Evolutionary conservation across 2,113 vertebrate genomes (phyloP).

Genomic region (Hypanus sabinus): DNA sequence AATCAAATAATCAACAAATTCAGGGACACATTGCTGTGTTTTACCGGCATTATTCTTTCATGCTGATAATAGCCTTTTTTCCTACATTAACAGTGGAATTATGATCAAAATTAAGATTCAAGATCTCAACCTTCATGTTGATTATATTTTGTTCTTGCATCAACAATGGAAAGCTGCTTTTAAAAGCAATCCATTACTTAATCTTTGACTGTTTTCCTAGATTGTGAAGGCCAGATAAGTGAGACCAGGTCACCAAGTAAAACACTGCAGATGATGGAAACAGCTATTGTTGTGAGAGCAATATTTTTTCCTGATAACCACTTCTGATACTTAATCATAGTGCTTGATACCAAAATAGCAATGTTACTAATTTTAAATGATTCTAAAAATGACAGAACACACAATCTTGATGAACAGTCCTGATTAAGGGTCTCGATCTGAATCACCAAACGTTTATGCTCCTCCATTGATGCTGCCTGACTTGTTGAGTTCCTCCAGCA

Average conservation of each 20-base stretch:
- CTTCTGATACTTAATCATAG: not conserved
- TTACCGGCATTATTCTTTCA: not conserved
- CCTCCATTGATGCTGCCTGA: no score
- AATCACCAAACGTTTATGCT: no score
- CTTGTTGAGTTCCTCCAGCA: no score
- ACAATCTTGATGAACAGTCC: no score
- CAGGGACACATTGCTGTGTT: not conserved
- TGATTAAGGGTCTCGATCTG: no score
- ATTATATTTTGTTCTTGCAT: not conserved
- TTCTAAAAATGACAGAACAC: not conserved
- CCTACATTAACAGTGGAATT: not conserved
- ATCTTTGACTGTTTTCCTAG: not conserved
- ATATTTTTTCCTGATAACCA: not conserved
- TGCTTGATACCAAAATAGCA: not conserved
- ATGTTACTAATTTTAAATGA: not conserved
- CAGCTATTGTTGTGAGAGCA: not conserved
- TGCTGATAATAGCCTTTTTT: not conserved
- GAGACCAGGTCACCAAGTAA: not conserved
- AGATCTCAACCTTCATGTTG: no score
- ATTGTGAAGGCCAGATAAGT: not conserved
- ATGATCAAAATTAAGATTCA: no score
- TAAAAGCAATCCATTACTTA: not conserved
- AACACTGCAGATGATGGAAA: no score
- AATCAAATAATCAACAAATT: not conserved
- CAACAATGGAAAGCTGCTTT: not conserved